These are phyloP conservation scores for Idaea biselata DNA, from an alignment of 2,888 invertebrate species.

Conservation along the genomic window DNA sequence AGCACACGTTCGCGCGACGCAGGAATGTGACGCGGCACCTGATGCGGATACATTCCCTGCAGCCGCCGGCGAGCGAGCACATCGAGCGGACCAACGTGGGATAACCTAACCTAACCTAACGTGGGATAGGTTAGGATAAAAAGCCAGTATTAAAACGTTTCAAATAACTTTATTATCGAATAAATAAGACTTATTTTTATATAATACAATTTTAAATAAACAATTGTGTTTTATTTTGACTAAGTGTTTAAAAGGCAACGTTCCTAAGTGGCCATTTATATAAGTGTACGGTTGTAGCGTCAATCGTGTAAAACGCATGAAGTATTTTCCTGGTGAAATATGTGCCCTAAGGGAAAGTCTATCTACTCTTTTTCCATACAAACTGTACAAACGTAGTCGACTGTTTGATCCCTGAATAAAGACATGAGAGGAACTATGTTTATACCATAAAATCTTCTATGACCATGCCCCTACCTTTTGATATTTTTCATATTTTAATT, in stretches of 20 bases:
- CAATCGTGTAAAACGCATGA: no score
- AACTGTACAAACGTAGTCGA: no score
- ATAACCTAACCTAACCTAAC: no score
- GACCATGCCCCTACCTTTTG: no score
- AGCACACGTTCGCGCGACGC: conserved; percentile 56
- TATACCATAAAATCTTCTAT: no score
- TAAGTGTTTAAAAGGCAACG: background rate
- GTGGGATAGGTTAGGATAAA: background rate
- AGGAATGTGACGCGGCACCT: conserved; percentile 63
- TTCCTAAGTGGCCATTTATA: background rate
- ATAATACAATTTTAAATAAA: conserved; percentile 15
- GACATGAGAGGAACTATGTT: no score
- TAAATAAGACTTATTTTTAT: conserved; percentile 15
- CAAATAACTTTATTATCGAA: conserved; percentile 16
- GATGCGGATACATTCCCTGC: conserved; percentile 51
- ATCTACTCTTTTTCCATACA: no score
- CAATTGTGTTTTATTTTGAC: conserved; percentile 4
- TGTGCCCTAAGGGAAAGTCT: no score
- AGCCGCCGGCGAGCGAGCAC: conserved; percentile 43
- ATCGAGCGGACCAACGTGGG: conserved; percentile 44
- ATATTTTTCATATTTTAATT: no score
- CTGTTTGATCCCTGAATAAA: no score
- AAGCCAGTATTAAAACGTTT: conserved; percentile 5
- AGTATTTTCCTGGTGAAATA: no score
- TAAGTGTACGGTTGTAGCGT: no score